Conservation (phyloP, 2,113 vertebrate species). For the Proteles cristata region DNA sequence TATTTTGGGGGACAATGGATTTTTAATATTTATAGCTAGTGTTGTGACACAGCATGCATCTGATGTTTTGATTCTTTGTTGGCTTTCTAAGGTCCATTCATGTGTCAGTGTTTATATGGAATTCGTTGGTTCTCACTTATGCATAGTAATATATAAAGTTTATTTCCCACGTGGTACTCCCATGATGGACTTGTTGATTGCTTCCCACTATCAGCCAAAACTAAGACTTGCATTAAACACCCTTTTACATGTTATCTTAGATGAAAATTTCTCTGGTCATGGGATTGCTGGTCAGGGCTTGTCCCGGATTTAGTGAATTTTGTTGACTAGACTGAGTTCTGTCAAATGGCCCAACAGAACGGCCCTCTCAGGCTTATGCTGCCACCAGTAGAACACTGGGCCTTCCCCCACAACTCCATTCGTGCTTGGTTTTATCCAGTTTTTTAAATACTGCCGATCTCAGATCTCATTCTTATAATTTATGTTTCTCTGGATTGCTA, state of each 20-base stretch:
- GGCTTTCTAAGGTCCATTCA: not conserved
- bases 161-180: not conserved
- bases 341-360: not conserved
- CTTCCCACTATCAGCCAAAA: not conserved
- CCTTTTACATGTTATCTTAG: not conserved
- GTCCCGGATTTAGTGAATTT: not conserved
- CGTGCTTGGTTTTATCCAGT: not conserved
- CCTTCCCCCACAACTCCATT: not conserved
- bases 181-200: not conserved
- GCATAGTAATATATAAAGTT: not conserved
- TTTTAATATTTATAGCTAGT: conserved; percentile 20
- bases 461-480: not conserved
- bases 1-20: not conserved
- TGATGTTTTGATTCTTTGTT: not conserved
- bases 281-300: not conserved
- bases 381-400: no score
- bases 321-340: not conserved
- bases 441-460: not conserved
- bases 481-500: not conserved
- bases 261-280: not conserved
- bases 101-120: not conserved
- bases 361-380: no score
- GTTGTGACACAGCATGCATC: not conserved
- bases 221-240: not conserved
- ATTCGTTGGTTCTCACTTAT: not conserved